These are phyloP conservation scores for Drosophila atripex DNA, from an alignment of 2,888 invertebrate species.

Conservation along the genomic window DNA sequence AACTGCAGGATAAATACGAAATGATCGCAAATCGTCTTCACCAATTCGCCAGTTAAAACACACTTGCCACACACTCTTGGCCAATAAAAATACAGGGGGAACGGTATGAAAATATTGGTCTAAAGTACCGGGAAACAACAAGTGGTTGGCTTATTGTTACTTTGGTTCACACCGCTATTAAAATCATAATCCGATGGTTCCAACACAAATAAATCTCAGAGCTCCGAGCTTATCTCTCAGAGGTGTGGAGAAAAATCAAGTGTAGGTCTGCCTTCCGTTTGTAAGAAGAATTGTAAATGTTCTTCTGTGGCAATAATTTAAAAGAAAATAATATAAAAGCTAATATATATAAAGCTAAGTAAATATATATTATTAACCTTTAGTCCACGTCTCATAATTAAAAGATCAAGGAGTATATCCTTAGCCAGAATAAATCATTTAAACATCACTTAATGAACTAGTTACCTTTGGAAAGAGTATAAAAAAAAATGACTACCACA, in stretches of 20 bases:
- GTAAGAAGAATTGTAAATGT: constrained; percentile 19
- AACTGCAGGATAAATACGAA: neutral
- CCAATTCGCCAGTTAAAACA: constrained; percentile 54
- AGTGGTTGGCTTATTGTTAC: constrained; percentile 52
- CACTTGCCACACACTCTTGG: constrained; percentile 38
- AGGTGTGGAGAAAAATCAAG: constrained; percentile 7
- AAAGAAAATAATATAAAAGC: no score
- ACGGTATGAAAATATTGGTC: constrained; percentile 6
- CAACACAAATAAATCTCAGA: constrained; percentile 59
- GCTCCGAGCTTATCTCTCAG: constrained; percentile 44
- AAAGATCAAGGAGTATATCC: no score
- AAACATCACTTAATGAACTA: neutral
- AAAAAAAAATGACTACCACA: constrained; percentile 1
- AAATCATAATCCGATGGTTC: constrained; percentile 51
- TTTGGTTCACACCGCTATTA: constrained; percentile 22
- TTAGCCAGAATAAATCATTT: no score
- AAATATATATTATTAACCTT: no score
- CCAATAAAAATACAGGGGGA: neutral
- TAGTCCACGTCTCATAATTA: neutral
- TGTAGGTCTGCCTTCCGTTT: neutral
- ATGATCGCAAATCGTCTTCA: constrained; percentile 45
- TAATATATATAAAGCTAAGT: no score
- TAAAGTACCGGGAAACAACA: constrained; percentile 49
- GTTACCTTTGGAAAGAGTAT: neutral
- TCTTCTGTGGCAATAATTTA: constrained; percentile 9